These are phyloP conservation scores for Megathymus violae DNA, from an alignment of 1,140 invertebrate genomes.

Conservation along the genomic window DNA sequence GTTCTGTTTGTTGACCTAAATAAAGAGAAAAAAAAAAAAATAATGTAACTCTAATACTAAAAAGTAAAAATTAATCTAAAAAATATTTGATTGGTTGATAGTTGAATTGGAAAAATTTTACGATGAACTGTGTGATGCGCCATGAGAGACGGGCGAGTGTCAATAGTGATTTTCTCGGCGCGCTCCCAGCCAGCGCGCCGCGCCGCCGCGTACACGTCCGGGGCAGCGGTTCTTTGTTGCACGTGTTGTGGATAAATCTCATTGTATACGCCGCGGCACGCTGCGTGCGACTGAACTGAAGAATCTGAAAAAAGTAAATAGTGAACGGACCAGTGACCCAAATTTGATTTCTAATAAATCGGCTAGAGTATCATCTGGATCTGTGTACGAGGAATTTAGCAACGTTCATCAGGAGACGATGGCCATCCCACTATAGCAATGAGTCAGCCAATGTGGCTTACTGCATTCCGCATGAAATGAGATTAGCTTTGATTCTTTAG, in stretches of 20 bases:
- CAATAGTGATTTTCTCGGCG: conserved; percentile 12
- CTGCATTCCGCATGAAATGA: conserved; percentile 17
- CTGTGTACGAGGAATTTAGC: conserved; percentile 9
- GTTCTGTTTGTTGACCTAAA: no score
- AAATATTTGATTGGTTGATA: no score
- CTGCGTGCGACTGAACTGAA: conserved; percentile 23
- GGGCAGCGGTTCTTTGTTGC: conserved; percentile 15
- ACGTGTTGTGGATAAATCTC: conserved; percentile 29
- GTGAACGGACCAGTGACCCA: neutral
- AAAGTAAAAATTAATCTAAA: no score
- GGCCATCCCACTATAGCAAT: conserved; percentile 35
- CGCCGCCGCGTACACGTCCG: no score
- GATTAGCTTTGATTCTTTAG: conserved; percentile 31
- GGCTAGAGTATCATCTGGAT: neutral
- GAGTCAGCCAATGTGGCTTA: neutral
- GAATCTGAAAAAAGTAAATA: conserved; percentile 28
- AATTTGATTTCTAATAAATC: conserved; percentile 23
- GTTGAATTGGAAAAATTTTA: no score
- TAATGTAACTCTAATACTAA: no score
- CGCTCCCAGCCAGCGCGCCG: conserved; percentile 29
- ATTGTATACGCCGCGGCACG: conserved; percentile 29
- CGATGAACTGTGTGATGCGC: no score
- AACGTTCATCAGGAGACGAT: conserved; percentile 2
- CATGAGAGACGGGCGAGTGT: conserved; percentile 18
- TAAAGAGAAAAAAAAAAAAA: no score